phyloP scores from a whole-genome alignment of 1,140 invertebrate genomes.

The Rhopalosiphum maidis region DNA sequence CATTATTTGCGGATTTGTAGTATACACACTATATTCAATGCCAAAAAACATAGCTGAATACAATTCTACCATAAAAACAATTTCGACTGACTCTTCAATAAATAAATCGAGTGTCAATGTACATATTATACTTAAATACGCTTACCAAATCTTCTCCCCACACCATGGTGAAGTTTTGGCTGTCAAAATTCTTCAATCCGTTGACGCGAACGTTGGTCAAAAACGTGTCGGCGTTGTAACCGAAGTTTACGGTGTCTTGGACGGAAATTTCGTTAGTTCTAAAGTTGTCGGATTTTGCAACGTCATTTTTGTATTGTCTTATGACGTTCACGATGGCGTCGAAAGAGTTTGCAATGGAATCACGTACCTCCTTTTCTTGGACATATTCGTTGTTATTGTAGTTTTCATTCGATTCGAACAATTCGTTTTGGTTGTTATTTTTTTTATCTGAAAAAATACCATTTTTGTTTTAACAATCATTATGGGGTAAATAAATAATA shows the following conservation, averaged over 20 bases:
- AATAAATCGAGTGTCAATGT: neutral
- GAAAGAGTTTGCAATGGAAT: neutral
- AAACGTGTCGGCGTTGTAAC: neutral
- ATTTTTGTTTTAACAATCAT: neutral
- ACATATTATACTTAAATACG: neutral
- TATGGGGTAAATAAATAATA: neutral
- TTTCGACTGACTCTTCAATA: neutral
- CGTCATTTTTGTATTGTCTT: neutral
- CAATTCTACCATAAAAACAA: neutral
- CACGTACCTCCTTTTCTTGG: neutral
- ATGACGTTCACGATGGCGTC: neutral
- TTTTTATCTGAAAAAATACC: neutral
- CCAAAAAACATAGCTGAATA: neutral
- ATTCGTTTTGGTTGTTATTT: neutral
- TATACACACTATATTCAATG: neutral
- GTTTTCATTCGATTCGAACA: neutral
- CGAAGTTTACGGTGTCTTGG: neutral
- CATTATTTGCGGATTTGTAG: neutral
- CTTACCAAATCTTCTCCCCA: constrained; percentile 12
- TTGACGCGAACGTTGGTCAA: neutral
- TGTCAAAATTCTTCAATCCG: neutral
- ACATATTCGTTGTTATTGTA: neutral
- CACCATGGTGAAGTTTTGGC: neutral
- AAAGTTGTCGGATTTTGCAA: neutral
- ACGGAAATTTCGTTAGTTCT: neutral